Base-by-base conservation (phyloP, 2,113 vertebrate genomes). In the Laterallus jamaicensis region DNA sequence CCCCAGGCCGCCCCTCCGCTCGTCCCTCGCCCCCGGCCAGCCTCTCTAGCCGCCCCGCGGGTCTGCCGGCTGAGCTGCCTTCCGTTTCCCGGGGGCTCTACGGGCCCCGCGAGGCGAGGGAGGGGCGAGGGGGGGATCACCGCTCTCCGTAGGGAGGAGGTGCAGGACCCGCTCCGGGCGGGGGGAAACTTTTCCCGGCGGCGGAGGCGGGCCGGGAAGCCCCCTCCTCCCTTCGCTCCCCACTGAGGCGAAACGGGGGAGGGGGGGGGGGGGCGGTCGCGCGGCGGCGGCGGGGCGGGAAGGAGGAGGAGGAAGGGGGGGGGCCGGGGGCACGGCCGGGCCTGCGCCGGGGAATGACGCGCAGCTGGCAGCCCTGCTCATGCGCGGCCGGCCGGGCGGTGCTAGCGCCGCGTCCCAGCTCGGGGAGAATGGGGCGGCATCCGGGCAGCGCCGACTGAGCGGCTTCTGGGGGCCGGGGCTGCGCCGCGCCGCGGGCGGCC, bases 341-440 rank as follows among this genome's bases (percentile, higher is more conserved):
- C 93, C 88, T 95, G 95, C 93, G 93, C 93, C 91, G 93, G 88
- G 88, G 93, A 93, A 75, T 96, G 95, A 96, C 95, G 95, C 95
- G 95, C 90, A 90, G 92, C 83, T 86, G 83, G 90, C 95, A 78
- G 93, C 95, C 94, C 86, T 96, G 95, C 95, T 94, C 95, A 96
- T 96, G 95, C 95, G 95, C 95, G 95, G 95, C 86, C 87, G 90
- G 92, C 90, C 95, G 95, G 95, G 95, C 95, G 95, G 95, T 96
- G 95, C 95, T 94, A 85, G 59, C 82, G 81, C 89, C 93, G 89
- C 77, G 93, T 92, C 93, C 86, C 94, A 68, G 92, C 82, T 84
- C 71, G 85, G 79, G 92, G 91, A 88, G 81, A 70, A 91, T 78
- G 90, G 73, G 69, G 84, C 90, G 86, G 58, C 92, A 84, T 82